Evolutionary conservation across 2,888 invertebrate species (phyloP).

Genomic region (Portevinia maculata): DNA sequence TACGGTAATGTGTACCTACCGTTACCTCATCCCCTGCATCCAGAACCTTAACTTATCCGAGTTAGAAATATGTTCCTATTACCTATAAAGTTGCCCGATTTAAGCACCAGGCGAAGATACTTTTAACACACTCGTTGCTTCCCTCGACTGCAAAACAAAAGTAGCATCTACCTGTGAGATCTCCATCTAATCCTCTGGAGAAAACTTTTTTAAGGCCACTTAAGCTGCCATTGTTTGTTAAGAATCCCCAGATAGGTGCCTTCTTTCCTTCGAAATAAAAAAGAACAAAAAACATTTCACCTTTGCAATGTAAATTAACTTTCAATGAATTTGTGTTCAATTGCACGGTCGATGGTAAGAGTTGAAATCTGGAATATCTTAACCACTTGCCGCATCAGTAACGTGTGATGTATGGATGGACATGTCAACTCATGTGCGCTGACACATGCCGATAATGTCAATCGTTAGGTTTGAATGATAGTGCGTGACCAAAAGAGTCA

Average conservation of each 20-base stretch:
- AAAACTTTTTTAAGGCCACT: conserved; percentile 29
- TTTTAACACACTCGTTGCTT: conserved; percentile 18
- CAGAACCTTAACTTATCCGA: conserved; percentile 18
- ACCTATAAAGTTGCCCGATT: conserved; percentile 5
- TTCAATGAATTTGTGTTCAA: conserved; percentile 10
- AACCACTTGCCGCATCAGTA: background rate
- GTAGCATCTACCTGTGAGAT: conserved; percentile 3
- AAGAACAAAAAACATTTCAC: too few species aligned
- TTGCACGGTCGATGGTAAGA: background rate
- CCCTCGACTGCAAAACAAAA: background rate
- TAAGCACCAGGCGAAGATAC: conserved; percentile 23
- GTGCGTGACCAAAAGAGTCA: conserved; percentile 1
- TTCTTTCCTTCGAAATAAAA: background rate
- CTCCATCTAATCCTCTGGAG: background rate
- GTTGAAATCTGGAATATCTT: conserved; percentile 5
- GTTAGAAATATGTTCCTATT: background rate
- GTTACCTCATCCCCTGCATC: background rate
- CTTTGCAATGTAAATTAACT: conserved; percentile 33
- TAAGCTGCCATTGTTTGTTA: conserved; percentile 26
- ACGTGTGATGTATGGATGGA: background rate
- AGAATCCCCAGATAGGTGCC: background rate
- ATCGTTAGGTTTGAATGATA: background rate
- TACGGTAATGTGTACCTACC: background rate
- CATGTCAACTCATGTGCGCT: background rate
- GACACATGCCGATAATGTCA: conserved; percentile 22